These are phyloP conservation scores for Bergia puertoricense DNA, from an alignment of 92 coral and sea anemone genomes.

Conservation along the genomic window DNA sequence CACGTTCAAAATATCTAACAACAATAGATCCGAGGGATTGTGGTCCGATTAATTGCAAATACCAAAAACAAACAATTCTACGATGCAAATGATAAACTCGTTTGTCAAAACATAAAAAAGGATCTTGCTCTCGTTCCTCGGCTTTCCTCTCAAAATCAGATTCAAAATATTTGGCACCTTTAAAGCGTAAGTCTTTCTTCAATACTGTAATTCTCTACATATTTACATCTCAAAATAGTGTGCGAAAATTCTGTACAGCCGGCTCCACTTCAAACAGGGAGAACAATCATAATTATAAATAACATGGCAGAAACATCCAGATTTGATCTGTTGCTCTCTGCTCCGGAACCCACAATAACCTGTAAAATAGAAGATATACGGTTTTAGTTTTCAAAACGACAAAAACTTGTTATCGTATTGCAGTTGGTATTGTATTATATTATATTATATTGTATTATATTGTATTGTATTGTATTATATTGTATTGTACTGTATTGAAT, in stretches of 20 bases:
- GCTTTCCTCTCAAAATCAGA: constrained; percentile 23
- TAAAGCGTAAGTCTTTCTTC: not conserved
- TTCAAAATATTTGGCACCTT: constrained; percentile 11
- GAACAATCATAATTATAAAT: constrained; percentile 31
- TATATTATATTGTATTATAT: not conserved
- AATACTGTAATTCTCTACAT: constrained; percentile 28
- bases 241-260: constrained; percentile 35
- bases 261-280: not conserved
- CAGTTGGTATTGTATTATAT: not conserved
- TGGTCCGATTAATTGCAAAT: too few species aligned
- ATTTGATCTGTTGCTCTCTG: constrained; percentile 40
- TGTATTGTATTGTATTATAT: not conserved
- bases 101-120: not conserved
- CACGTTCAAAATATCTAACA: too few species aligned
- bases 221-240: constrained; percentile 37
- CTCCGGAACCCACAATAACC: constrained; percentile 26
- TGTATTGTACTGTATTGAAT: not conserved
- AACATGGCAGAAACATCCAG: constrained; percentile 21
- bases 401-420: not conserved
- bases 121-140: not conserved
- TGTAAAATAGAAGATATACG: not conserved
- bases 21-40: too few species aligned
- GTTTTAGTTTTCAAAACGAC: not conserved
- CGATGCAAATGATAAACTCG: not conserved
- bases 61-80: too few species aligned